A percentile compares a stretch with the other conserved stretches of the same genome.
Conservation (phyloP, 1,140 invertebrate species). For the Eurosta solidaginis region DNA sequence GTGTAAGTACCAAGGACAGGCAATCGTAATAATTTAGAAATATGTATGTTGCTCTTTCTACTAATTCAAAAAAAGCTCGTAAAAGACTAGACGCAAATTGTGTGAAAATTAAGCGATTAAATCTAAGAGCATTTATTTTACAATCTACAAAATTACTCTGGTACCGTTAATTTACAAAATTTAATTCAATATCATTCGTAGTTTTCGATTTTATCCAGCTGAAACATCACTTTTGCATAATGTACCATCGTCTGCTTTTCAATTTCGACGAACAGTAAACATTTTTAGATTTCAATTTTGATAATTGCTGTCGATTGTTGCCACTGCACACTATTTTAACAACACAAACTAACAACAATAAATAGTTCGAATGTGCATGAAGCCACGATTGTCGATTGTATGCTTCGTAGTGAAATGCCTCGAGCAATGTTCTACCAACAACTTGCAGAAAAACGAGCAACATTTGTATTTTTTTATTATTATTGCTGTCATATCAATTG, state of each 20-base stretch:
- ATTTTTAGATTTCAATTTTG: slow-evolving; percentile 29
- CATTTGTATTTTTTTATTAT: background rate
- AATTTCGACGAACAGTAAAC: background rate
- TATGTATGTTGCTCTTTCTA: too few relatives aligned
- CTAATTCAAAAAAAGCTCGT: too few relatives aligned
- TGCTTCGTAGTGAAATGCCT: background rate
- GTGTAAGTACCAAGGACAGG: too few relatives aligned
- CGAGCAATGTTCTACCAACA: background rate
- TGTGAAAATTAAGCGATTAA: too few relatives aligned
- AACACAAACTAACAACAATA: background rate
- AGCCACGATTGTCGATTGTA: background rate
- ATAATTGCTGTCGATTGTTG: slow-evolving; percentile 24
- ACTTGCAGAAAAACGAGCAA: background rate
- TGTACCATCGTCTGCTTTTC: background rate
- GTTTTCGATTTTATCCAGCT: too few relatives aligned
- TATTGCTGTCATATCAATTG: background rate
- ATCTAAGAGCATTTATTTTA: too few relatives aligned
- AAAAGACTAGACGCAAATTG: too few relatives aligned
- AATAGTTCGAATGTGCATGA: background rate
- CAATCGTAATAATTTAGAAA: too few relatives aligned
- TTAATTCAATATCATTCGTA: too few relatives aligned
- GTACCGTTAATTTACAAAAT: too few relatives aligned
- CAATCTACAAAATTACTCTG: too few relatives aligned
- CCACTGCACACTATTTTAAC: background rate
- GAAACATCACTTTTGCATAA: background rate